A percentile compares a stretch with the other conserved stretches of the same genome.
Evolutionary conservation across 2,113 vertebrate genomes (phyloP).

Genomic region (Chamaetylas fuelleborni): DNA sequence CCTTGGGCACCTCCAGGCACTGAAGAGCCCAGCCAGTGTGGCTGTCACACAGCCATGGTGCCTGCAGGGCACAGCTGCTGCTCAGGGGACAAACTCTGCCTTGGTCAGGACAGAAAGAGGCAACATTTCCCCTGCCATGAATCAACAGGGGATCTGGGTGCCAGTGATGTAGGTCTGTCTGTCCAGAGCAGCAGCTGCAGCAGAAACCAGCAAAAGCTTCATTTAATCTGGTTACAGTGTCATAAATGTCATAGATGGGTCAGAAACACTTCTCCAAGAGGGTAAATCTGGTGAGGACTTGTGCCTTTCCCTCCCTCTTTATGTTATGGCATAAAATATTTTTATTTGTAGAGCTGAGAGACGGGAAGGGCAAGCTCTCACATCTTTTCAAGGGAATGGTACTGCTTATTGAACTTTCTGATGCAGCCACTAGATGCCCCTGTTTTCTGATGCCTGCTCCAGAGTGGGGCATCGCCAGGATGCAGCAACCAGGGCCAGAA

Average conservation of each 20-base stretch:
- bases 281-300: rapidly evolving
- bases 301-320: background rate
- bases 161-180: background rate
- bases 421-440: slow-evolving; percentile 32
- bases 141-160: background rate
- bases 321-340: background rate
- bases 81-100: background rate
- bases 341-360: background rate
- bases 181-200: background rate
- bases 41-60: rapidly evolving
- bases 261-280: rapidly evolving
- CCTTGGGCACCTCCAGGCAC: background rate
- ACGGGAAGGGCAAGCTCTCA: background rate
- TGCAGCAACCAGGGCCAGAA: background rate
- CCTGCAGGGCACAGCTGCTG: background rate
- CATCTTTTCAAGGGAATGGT: background rate
- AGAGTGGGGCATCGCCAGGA: rapidly evolving
- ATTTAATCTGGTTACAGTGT: background rate
- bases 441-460: slow-evolving; percentile 7
- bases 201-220: background rate
- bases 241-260: background rate
- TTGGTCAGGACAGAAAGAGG: background rate
- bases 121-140: background rate
- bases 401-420: background rate
- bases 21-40: rapidly evolving